A percentile compares a stretch with the other conserved stretches of the same genome.
These are phyloP conservation scores for Platanista minor DNA, from an alignment of 2,113 vertebrate genomes.

Conservation along the genomic window DNA sequence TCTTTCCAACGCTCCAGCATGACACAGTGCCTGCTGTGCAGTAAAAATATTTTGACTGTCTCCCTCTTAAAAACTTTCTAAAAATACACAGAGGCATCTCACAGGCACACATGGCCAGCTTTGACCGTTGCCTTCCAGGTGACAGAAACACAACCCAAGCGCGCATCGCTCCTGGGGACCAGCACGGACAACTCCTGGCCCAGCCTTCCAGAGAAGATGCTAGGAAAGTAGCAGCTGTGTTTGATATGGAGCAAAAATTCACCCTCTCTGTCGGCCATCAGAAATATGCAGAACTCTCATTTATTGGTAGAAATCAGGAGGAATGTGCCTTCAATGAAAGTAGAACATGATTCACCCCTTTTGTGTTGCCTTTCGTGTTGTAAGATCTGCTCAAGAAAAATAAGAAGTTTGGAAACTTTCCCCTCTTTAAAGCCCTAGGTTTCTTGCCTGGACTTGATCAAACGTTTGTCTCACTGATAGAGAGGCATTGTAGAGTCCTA, in stretches of 20 bases:
- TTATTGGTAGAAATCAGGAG: not conserved
- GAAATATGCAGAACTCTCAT: not conserved
- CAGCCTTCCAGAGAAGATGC: not conserved
- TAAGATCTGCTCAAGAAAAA: not conserved
- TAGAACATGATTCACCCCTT: not conserved
- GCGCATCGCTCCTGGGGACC: not conserved
- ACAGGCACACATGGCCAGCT: slow-evolving; percentile 51
- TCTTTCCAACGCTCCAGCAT: not conserved
- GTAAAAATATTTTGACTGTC: slow-evolving; percentile 74
- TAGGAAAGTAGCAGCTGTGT: not conserved
- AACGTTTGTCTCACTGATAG: not conserved
- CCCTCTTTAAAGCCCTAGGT: not conserved
- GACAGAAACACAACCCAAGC: not conserved
- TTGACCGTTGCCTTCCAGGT: not conserved
- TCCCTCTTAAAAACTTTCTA: slow-evolving; percentile 68
- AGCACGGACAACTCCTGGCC: not conserved
- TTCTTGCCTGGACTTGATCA: not conserved
- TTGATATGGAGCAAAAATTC: not conserved
- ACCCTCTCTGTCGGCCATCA: not conserved
- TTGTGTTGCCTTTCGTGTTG: not conserved
- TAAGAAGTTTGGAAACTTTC: not conserved
- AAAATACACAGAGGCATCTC: slow-evolving; percentile 65
- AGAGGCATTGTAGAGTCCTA: not conserved
- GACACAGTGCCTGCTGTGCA: slow-evolving; percentile 52
- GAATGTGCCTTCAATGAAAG: not conserved